phyloP scores from a whole-genome alignment of 2,797 vertebrate species.

The Sebastes minor region DNA sequence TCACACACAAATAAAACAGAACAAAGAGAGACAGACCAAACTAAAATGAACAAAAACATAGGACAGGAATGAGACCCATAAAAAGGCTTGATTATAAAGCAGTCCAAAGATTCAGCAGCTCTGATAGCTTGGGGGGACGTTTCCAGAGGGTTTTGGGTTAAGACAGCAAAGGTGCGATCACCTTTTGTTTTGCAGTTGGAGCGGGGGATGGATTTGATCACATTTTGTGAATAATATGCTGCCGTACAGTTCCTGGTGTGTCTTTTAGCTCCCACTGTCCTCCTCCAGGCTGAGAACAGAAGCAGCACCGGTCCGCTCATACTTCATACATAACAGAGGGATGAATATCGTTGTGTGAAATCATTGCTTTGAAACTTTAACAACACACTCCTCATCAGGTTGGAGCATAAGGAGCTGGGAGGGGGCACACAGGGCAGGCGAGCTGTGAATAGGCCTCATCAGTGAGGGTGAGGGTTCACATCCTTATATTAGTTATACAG shows the following conservation, averaged over 20 bases:
- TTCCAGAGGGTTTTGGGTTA: no score
- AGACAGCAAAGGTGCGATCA: no score
- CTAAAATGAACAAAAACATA: no score
- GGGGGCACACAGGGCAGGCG: slow-evolving; percentile 88
- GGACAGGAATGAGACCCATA: no score
- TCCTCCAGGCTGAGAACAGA: slow-evolving; percentile 17
- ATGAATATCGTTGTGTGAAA: slow-evolving; percentile 68
- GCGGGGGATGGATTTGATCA: neutral
- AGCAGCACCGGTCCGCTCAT: slow-evolving; percentile 6
- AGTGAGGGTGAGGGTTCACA: slow-evolving; percentile 93
- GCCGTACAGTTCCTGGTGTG: neutral
- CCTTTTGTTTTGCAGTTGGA: no score
- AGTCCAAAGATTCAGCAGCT: no score
- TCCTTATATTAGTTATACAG: slow-evolving; percentile 89
- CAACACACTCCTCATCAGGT: slow-evolving; percentile 88
- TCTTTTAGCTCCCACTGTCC: slow-evolving; percentile 20
- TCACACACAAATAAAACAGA: no score
- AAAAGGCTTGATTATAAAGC: no score
- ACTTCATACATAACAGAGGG: slow-evolving; percentile 40
- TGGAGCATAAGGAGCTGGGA: slow-evolving; percentile 82
- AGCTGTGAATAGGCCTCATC: slow-evolving; percentile 99
- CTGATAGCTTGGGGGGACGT: no score
- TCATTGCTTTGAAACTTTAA: slow-evolving; percentile 84
- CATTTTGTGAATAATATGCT: neutral
- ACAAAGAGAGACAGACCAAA: no score